Base-by-base conservation (phyloP, 2,797 vertebrate species). In the Lagocephalus sceleratus region DNA sequence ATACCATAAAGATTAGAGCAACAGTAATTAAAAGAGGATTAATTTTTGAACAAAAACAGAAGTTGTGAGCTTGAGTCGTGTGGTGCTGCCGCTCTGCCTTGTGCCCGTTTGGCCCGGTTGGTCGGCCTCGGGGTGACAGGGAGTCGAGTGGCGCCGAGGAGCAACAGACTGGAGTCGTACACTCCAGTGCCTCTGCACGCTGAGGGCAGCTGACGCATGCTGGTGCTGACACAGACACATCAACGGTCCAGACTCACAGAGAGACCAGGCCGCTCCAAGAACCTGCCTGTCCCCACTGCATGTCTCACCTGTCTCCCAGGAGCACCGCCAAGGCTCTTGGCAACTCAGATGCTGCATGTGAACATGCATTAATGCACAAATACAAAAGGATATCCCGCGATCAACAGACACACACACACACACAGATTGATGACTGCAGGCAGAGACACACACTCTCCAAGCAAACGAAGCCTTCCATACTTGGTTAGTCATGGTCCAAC, bases 171-270 rank as follows among this genome's bases (percentile, higher is more conserved):
- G 89, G 82, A 80, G 85, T 78, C 89, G 88, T 82, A 89, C 90
- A 90, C 89, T 88, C 72, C 85, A 89, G 47, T 90, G 90, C 75
- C 57, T 88, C 86, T 66, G 79, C 87, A 78, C 69, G 86, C 88
- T 90, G 90, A 83, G 87, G 84, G 78, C 89, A 92, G 88, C 82
- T 90, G 90, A 90, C 89, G 75, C 87, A 83, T 59, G 83, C 87
- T 83, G 88, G 74, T 84, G 85, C 79, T 68, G 83, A 90, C 88
- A 88, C 87, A 86, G 83, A 82, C 85, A 75, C 85, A 69, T 81
- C 83, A 73, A 85, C 76, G 71, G 80, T 82, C 74, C 69, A 77
- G 76, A 83, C 73, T 82, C 73, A 49, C 57, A 76, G 73, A 69
- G 72, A 71, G 68, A 65, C 47, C 57, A 60, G 50, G 51, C 53